These are phyloP conservation scores for Glyphotaelius pellucidus DNA, from an alignment of 2,888 invertebrate genomes.

Conservation along the genomic window DNA sequence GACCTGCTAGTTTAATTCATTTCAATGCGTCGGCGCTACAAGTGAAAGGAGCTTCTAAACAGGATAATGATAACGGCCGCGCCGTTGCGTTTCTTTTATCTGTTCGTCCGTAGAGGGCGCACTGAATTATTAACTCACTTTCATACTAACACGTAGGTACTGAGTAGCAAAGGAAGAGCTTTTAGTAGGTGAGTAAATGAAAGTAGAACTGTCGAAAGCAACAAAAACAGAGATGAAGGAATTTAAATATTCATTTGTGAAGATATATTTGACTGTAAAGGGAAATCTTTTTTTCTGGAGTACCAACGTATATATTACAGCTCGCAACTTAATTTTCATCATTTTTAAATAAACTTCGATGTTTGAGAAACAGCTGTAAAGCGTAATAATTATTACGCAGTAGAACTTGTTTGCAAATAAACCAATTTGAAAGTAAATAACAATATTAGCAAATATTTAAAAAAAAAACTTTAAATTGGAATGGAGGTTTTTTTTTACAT, in stretches of 20 bases:
- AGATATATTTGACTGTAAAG: background rate
- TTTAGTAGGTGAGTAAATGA: background rate
- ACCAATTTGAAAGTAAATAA: too few relatives aligned
- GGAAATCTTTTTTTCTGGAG: too few relatives aligned
- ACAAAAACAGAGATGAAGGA: background rate
- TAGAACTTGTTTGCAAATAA: too few relatives aligned
- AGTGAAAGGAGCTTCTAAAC: conserved; percentile 10
- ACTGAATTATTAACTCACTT: background rate
- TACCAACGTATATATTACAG: too few relatives aligned
- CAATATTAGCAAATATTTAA: too few relatives aligned
- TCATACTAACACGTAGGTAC: background rate
- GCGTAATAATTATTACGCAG: too few relatives aligned
- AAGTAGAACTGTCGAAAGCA: background rate
- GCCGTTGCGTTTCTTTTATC: conserved; percentile 19
- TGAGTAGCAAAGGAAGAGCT: background rate
- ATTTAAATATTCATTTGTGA: background rate
- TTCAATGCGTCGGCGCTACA: background rate
- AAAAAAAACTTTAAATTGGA: too few relatives aligned
- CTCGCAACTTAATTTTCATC: too few relatives aligned
- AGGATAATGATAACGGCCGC: conserved; percentile 26
- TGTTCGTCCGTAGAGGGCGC: conserved; percentile 16
- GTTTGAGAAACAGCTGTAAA: too few relatives aligned
- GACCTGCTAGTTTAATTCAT: background rate
- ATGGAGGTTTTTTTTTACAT: too few relatives aligned
- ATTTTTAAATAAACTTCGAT: too few relatives aligned